Percentiles rank a stretch among this genome's conserved stretches.
Conservation (phyloP, 2,797 vertebrate species). For the Malurus leucopterus region DNA sequence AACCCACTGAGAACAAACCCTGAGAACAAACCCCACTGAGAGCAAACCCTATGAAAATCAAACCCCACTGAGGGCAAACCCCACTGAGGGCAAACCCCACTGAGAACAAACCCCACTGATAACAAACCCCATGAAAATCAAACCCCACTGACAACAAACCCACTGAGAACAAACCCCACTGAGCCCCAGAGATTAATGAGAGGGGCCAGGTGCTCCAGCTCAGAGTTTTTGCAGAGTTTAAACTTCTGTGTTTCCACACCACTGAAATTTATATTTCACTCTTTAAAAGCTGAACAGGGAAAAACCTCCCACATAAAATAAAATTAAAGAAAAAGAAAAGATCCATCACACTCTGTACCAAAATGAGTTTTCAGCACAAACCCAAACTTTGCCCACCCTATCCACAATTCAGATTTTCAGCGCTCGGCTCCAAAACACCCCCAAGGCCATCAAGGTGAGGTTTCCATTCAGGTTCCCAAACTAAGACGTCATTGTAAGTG, state of each 20-base stretch:
- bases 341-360: background rate
- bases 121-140: too few relatives aligned
- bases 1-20: too few relatives aligned
- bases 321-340: background rate
- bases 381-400: background rate
- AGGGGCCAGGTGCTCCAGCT: background rate
- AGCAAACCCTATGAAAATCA: too few relatives aligned
- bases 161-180: too few relatives aligned
- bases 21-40: background rate
- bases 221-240: background rate
- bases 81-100: too few relatives aligned
- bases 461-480: background rate
- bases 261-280: background rate
- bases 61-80: too few relatives aligned
- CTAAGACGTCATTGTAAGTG: background rate
- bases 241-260: background rate
- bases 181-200: background rate
- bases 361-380: background rate
- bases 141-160: background rate
- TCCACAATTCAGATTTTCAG: background rate
- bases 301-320: background rate
- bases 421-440: background rate
- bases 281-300: background rate
- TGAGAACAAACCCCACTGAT: too few relatives aligned
- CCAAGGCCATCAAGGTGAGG: conserved; percentile 10